Conservation (phyloP, 2,888 invertebrate species). For the Neoitamus cyanurus region DNA sequence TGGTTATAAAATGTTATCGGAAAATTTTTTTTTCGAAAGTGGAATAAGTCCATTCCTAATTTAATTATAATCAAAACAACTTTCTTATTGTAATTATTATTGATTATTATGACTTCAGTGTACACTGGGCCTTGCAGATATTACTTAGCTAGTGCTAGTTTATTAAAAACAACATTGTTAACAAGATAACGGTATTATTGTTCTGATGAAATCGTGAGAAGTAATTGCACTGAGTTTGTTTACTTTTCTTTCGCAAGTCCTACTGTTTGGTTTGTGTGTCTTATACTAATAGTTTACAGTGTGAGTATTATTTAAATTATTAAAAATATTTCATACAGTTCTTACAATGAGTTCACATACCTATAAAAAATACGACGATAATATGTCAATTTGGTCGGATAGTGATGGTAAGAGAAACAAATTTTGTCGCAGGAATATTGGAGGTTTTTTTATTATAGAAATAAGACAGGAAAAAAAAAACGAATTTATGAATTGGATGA, state of each 20-base stretch:
- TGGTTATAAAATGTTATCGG: not conserved
- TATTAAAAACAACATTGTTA: constrained; percentile 24
- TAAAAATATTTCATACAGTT: not conserved
- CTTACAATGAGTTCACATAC: constrained; percentile 12
- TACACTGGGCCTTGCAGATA: not conserved
- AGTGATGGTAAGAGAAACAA: constrained; percentile 41
- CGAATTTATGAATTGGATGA: constrained; percentile 20
- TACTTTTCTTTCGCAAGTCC: constrained; percentile 42
- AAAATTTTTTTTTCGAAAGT: not conserved
- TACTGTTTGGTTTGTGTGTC: constrained; percentile 38
- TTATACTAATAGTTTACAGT: constrained; percentile 43
- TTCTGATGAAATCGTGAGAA: constrained; percentile 34
- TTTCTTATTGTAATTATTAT: constrained; percentile 36
- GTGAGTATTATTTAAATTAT: constrained; percentile 33
- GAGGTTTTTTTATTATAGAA: constrained; percentile 29
- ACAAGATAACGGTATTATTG: constrained; percentile 43
- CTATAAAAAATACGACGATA: constrained; percentile 30
- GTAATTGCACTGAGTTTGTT: constrained; percentile 36
- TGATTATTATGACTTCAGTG: constrained; percentile 27
- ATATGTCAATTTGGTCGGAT: constrained; percentile 37
- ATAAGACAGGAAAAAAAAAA: constrained; percentile 42
- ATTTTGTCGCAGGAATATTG: constrained; percentile 40
- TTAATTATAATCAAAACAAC: constrained; percentile 37
- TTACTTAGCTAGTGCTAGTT: constrained; percentile 3
- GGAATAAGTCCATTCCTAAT: constrained; percentile 30